Base-by-base conservation (phyloP, 2,888 invertebrate genomes). In the Mechanitis messenoides region DNA sequence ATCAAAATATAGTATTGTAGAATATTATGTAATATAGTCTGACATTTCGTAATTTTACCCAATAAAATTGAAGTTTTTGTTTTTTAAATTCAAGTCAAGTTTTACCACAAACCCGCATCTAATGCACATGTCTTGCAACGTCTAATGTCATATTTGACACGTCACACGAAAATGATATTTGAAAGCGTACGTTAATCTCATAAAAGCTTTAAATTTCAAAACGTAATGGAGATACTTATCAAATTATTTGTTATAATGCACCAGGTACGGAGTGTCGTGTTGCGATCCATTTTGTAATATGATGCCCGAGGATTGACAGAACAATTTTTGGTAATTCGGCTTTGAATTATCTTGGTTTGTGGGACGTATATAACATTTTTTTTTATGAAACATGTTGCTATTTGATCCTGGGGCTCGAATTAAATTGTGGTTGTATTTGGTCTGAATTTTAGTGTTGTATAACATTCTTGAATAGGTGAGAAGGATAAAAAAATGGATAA, bases 151-250 rank as follows among this genome's bases (percentile, higher is more conserved):
- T 35, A 6, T 35, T 20, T n/a, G 58, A 50, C 61, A 45, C 65
- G 58, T 58, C 61, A 59, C 58, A 63, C 60, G 67, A 61, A 69
- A 71, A 72, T 73, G 67, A 70, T 69, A 69, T 71, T 72, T 74
- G 69, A 73, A 73, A 70, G 71, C 68, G 56, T 65, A 66, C 67
- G 68, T 69, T 73, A 73, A 72, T 75, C 69, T 69, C 74, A 73
- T 71, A 74, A 76, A 74, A 72, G 74, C 69, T 68, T 72, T 68
- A 66, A 69, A 73, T 72, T 72, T 69, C 72, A 71, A 66, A 66
- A 65, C 68, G 69, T 63, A 68, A 73, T 67, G 69, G 72, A 74
- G 76, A 76, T 76, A 75, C 76, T 77, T 74, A 76, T 76, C 76
- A 71, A 73, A 76, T 76, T 74, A 76, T 72, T 62, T 69, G 63